Evolutionary conservation across 2,113 vertebrate genomes (phyloP).

Genomic region (Electrona antarctica): DNA sequence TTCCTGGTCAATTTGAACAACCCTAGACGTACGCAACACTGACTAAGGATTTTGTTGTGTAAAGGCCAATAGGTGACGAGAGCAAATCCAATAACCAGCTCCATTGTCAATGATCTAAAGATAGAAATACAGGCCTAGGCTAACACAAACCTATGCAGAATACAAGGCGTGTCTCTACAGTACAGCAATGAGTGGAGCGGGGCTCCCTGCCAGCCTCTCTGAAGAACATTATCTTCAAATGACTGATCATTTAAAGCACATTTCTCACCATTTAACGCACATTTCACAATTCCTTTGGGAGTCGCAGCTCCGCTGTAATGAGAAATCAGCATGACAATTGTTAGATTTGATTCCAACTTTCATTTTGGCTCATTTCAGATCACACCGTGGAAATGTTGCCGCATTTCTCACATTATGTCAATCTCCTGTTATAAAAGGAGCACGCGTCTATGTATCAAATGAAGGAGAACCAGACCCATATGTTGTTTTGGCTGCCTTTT

Average conservation of each 20-base stretch:
- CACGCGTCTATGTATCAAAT: not conserved
- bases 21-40: too few relatives aligned
- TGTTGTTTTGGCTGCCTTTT: too few relatives aligned
- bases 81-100: too few relatives aligned
- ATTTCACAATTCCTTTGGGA: not conserved
- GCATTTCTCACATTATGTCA: not conserved
- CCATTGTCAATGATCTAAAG: too few relatives aligned
- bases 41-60: too few relatives aligned
- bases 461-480: not conserved
- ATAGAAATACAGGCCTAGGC: too few relatives aligned
- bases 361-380: not conserved
- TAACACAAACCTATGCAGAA: not conserved
- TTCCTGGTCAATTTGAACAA: too few relatives aligned
- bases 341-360: not conserved
- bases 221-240: not conserved
- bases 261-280: not conserved
- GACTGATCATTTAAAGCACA: constrained; percentile 7
- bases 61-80: too few relatives aligned
- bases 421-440: not conserved
- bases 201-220: not conserved
- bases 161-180: not conserved
- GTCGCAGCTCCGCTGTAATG: not conserved
- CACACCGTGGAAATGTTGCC: not conserved
- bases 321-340: not conserved
- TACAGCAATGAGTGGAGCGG: not conserved